Evolutionary conservation across 1,140 invertebrate species (phyloP).

Genomic region (Catajapyx aquilonaris): DNA sequence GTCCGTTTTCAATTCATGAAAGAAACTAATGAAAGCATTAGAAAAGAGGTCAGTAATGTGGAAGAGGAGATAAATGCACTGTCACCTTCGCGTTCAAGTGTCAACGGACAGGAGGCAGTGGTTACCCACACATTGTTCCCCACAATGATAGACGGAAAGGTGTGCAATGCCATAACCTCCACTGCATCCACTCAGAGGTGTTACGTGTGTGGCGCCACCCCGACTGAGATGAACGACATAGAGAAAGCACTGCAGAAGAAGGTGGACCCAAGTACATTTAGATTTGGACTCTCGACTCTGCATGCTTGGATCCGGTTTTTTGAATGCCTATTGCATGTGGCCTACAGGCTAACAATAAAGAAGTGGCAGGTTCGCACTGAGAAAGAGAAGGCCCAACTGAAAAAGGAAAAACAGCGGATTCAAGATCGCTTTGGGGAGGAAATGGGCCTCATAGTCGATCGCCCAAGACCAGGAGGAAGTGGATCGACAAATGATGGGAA

Average conservation of each 20-base stretch:
- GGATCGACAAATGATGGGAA: conserved; percentile 20
- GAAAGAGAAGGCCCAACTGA: conserved; percentile 13
- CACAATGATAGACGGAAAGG: conserved; percentile 24
- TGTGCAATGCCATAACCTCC: conserved; percentile 19
- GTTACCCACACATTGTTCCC: conserved; percentile 14
- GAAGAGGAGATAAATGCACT: conserved; percentile 13
- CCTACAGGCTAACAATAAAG: conserved; percentile 15
- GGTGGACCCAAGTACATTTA: conserved; percentile 11
- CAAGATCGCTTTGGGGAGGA: conserved; percentile 7
- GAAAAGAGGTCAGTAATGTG: conserved; percentile 12
- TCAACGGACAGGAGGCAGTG: conserved; percentile 10
- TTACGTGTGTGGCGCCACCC: conserved; percentile 18
- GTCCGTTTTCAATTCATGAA: conserved; percentile 16
- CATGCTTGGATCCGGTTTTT: conserved; percentile 19
- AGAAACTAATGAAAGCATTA: conserved; percentile 13
- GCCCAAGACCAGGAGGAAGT: conserved; percentile 11
- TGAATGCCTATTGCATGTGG: conserved; percentile 17
- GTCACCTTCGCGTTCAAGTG: conserved; percentile 8
- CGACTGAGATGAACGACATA: conserved; percentile 20
- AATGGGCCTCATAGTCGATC: conserved; percentile 10
- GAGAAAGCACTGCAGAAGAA: conserved; percentile 9
- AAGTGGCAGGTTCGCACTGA: conserved; percentile 11
- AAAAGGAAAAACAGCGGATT: conserved; percentile 8
- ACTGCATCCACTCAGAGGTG: conserved; percentile 18
- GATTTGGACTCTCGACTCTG: conserved; percentile 19